phyloP scores from a whole-genome alignment of 2,113 vertebrate genomes.

The Dendrocopos noguchii region DNA sequence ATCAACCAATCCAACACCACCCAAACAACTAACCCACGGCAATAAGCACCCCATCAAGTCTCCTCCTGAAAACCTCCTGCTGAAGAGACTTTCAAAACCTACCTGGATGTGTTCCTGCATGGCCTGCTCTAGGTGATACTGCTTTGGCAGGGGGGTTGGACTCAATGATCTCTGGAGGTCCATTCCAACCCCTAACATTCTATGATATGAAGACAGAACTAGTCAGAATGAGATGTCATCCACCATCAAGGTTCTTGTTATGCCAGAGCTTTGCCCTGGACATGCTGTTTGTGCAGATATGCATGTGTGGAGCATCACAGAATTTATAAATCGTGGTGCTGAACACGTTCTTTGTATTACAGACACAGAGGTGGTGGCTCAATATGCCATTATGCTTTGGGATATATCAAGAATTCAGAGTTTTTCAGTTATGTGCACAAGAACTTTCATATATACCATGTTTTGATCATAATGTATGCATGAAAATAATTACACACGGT shows the following conservation, averaged over 20 bases:
- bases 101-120: no score
- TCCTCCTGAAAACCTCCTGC: no score
- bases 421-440: not conserved
- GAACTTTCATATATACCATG: not conserved
- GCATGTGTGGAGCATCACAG: fast-evolving
- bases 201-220: not conserved
- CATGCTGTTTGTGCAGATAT: not conserved
- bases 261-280: not conserved
- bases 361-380: not conserved
- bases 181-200: no score
- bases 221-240: not conserved
- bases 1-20: no score
- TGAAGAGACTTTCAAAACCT: no score
- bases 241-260: not conserved
- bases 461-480: not conserved
- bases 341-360: not conserved
- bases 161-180: no score
- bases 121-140: no score
- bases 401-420: not conserved
- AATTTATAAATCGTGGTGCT: not conserved
- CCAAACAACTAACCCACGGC: no score
- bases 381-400: not conserved
- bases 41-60: no score
- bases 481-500: not conserved
- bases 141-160: no score